Evolutionary conservation across 2,888 invertebrate genomes (phyloP), one percentile per base, ranked within the genome.

Genomic region (Limnephilus rhombicus): DNA sequence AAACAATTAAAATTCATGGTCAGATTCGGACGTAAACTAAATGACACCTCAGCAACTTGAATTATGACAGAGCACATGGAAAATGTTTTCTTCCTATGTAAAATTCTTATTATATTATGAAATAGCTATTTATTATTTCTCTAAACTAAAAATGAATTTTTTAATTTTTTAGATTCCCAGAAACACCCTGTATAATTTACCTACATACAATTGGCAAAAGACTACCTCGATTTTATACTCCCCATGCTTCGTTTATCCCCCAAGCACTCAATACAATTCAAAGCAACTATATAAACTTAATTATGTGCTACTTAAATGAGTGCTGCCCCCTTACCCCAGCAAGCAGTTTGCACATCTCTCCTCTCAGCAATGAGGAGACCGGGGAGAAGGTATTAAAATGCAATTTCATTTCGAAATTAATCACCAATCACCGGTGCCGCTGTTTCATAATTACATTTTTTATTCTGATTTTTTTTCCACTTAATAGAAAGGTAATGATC

Each of bases 261-360:
- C 92, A 87, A 83, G 92, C 89, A 92, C 93, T 92, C 90, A 86
- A 93, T 93, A 93, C 92, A 91, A 95, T 96, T 95, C 95, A 95
- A 96, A 96, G 96, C 95, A 95, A 94, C 95, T 95, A 96, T 96
- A 96, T 96, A 97, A 97, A 97, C 97, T 97, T 96, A 97, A 97
- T 97, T 97, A 97, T 97, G 96, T 97, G 96, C 97, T 97, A 97
- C 97, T 97, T 97, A 97, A 97, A 97, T 96, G 96, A 97, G 97
- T 97, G 97, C 97, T 95, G 95, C 95, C 91, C 92, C 90, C 92
- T 92, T 94, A 93, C 94, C 94, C 94, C 94, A 83, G 94, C 94
- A 94, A 94, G 94, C 94, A 93, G 93, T 94, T 41, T 82, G 31
- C 37, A 68, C 83, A 87, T 87, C 92, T 90, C 90, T n/a, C 37